Conservation (phyloP, 2,888 invertebrate genomes). For the Saturnia pavonia region DNA sequence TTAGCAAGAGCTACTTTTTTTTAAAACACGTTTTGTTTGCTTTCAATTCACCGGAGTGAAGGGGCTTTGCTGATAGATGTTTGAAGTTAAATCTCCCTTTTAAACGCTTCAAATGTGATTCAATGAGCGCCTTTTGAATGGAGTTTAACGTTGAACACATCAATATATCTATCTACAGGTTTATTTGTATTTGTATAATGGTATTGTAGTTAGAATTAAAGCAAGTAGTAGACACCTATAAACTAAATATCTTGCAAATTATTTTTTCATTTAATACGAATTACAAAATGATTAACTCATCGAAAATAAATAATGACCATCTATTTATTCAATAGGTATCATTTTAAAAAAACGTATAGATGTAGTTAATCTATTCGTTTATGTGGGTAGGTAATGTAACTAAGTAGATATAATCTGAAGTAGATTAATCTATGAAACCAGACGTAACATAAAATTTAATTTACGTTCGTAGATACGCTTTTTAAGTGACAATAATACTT, state of each 20-base stretch:
- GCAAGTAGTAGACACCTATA: background rate
- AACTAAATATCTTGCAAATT: background rate
- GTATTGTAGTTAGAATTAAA: background rate
- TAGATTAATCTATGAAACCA: too few relatives aligned
- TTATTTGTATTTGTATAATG: constrained; percentile 32
- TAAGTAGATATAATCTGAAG: too few relatives aligned
- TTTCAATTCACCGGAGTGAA: constrained; percentile 67
- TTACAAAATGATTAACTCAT: too few relatives aligned
- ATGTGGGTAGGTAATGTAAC: background rate
- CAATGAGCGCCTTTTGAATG: constrained; percentile 65
- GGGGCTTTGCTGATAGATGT: constrained; percentile 66
- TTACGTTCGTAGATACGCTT: too few relatives aligned
- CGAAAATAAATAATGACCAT: too few relatives aligned
- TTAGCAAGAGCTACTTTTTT: constrained; percentile 67
- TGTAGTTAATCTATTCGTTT: background rate
- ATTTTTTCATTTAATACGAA: background rate
- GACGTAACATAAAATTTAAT: too few relatives aligned
- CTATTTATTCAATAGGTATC: background rate
- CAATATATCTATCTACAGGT: constrained; percentile 44
- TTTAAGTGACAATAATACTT: too few relatives aligned
- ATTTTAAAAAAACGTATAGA: background rate
- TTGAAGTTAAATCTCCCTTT: constrained; percentile 79
- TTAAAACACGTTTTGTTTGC: constrained; percentile 74
- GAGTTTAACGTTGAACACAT: constrained; percentile 53
- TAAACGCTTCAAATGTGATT: constrained; percentile 75